Base-by-base conservation (phyloP, 2,888 invertebrate species). In the Leucania comma region DNA sequence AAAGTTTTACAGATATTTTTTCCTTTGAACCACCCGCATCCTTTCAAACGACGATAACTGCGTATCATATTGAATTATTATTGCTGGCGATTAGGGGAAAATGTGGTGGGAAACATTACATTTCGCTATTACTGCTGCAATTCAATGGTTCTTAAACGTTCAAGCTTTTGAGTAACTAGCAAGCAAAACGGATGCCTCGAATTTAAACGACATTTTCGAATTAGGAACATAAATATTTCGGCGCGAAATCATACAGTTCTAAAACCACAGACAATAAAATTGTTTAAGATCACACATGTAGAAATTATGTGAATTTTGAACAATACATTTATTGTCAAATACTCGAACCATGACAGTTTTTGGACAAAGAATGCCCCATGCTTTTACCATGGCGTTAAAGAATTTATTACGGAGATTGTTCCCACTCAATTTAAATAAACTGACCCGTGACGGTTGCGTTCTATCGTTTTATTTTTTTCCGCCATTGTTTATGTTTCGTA, bases 381-480 rank as follows among this genome's bases (percentile, higher is more conserved):
- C 32, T 75, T 42, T 63, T 57, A 61, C 29, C 60, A 65, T 79
- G 38, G 77, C 54, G 57, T 65, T 50, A 81, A 66, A 72, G 32
- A 79, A 81, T 81, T 68, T 81, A 76, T 56, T 59, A 81, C 38
- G 62, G 54, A 66, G 72, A 69, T 54, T 58, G 57, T 81, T 78
- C 79, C 73, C 79, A 73, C 87, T 89, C 88, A 89, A 81, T 90
- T 91, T 89, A 88, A 83, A 86, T 85, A 84, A 88, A 88, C 88
- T 91, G 92, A 91, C 91, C 91, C 90, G 87, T 87, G 85, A 89
- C 90, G 75, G 83, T 89, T 90, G 85, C 87, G 86, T 88, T 87
- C 85, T 85, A 86, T 80, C 79, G 80, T 78, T 71, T 68, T 85
- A 83, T 76, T 84, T 85, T 85, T 85, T 88, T 86, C 82, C 87